Evolutionary conservation across 2,888 invertebrate genomes (phyloP).

Genomic region (Syritta pipiens): DNA sequence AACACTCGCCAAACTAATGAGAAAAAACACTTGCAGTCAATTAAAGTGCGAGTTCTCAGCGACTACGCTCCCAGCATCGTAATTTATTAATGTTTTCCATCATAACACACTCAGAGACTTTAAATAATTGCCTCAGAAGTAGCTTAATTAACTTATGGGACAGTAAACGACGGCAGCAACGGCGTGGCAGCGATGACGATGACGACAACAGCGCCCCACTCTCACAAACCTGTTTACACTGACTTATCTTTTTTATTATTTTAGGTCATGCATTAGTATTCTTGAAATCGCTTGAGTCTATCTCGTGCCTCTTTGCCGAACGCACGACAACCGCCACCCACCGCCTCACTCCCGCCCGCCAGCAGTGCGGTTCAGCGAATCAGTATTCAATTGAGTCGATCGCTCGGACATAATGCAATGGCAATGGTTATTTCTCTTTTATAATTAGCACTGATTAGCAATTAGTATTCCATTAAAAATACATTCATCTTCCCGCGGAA

Average conservation of each 20-base stretch:
- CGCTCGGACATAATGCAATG: constrained; percentile 21
- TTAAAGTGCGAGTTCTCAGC: too few species aligned
- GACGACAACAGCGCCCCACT: neutral
- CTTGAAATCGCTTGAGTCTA: neutral
- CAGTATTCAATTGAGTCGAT: constrained; percentile 36
- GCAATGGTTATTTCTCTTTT: too few species aligned
- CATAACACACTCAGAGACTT: too few species aligned
- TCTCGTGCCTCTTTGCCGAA: too few species aligned
- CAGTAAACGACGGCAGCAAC: too few species aligned
- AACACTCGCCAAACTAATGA: too few species aligned
- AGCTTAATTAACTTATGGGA: neutral
- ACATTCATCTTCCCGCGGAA: constrained; percentile 22
- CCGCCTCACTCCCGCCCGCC: neutral
- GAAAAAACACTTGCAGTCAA: too few species aligned
- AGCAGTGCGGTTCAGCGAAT: too few species aligned
- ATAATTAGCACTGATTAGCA: constrained; percentile 27
- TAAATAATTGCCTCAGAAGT: too few species aligned
- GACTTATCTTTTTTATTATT: neutral
- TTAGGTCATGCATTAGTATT: constrained; percentile 14
- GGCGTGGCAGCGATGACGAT: too few species aligned
- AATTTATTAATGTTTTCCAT: too few species aligned
- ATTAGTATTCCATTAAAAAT: constrained; percentile 48
- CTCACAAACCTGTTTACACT: neutral
- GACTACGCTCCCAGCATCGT: too few species aligned
- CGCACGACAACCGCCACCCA: neutral